Conservation (phyloP, 1,140 invertebrate species). For the Charaxes varanes region DNA sequence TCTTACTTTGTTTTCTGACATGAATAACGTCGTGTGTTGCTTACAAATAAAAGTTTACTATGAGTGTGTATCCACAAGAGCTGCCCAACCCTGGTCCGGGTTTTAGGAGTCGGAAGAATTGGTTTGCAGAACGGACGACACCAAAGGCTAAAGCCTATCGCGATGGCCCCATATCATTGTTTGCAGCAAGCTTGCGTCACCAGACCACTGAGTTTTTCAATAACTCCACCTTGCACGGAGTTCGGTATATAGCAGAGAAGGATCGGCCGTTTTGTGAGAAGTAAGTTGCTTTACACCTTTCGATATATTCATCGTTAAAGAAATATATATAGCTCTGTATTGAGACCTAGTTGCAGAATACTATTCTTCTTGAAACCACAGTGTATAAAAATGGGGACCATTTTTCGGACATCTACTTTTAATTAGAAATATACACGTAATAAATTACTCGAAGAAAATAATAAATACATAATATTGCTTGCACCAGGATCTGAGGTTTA, state of each 20-base stretch:
- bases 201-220: constrained; percentile 82
- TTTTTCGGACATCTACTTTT: too few species aligned
- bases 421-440: too few species aligned
- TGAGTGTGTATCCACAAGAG: constrained; percentile 46
- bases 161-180: constrained; percentile 46
- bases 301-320: too few species aligned
- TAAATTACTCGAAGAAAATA: too few species aligned
- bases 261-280: constrained; percentile 81
- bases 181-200: constrained; percentile 76
- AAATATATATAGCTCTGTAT: too few species aligned
- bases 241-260: constrained; percentile 81
- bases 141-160: constrained; percentile 15
- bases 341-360: too few species aligned
- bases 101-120: constrained; percentile 20
- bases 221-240: constrained; percentile 82
- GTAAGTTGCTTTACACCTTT: constrained; percentile 61
- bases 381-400: too few species aligned
- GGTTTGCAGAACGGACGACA: constrained; percentile 14
- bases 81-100: constrained; percentile 16
- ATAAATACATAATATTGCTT: too few species aligned
- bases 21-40: background rate
- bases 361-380: too few species aligned
- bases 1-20: background rate
- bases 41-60: constrained; percentile 11
- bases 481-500: background rate